Conservation (phyloP, 1,140 invertebrate species). For the Tachypleus tridentatus region DNA sequence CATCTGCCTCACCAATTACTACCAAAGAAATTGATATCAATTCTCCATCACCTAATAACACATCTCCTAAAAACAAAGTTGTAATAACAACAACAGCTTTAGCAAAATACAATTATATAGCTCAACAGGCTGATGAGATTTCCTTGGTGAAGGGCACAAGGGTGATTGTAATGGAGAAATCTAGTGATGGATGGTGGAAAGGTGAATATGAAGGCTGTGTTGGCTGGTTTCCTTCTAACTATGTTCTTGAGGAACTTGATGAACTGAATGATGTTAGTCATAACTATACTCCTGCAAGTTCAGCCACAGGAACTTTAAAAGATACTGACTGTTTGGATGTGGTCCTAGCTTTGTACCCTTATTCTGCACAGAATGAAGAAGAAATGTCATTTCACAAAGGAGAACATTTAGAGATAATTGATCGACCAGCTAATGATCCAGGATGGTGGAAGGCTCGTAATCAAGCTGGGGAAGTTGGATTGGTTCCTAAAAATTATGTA, state of each 20-base stretch:
- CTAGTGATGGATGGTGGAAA: conserved; percentile 98
- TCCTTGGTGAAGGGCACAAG: conserved; percentile 73
- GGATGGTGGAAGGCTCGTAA: conserved; percentile 97
- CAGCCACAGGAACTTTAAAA: conserved; percentile 15
- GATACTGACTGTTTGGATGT: conserved; percentile 47
- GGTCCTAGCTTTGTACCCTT: conserved; percentile 85
- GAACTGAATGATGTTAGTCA: conserved; percentile 47
- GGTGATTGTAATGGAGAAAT: conserved; percentile 88
- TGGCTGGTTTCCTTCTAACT: conserved; percentile 98
- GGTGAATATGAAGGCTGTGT: conserved; percentile 67
- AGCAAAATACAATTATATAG: conserved; percentile 96
- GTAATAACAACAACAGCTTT: conserved; percentile 45
- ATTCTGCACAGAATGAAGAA: conserved; percentile 88
- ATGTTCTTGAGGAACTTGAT: conserved; percentile 72
- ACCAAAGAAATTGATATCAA: conserved; percentile 40
- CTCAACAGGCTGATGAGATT: conserved; percentile 91
- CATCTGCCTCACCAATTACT: conserved; percentile 21
- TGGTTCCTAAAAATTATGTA: conserved; percentile 94
- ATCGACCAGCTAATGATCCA: conserved; percentile 87
- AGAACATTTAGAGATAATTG: conserved; percentile 85
- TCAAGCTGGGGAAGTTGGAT: conserved; percentile 70
- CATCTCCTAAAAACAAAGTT: conserved; percentile 16
- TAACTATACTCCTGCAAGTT: conserved; percentile 8
- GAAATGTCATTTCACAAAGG: conserved; percentile 95
- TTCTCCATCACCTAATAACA: conserved; percentile 7